These are phyloP conservation scores for Brachionus sp. DNA, from an alignment of 1,140 invertebrate species.

Conservation along the genomic window DNA sequence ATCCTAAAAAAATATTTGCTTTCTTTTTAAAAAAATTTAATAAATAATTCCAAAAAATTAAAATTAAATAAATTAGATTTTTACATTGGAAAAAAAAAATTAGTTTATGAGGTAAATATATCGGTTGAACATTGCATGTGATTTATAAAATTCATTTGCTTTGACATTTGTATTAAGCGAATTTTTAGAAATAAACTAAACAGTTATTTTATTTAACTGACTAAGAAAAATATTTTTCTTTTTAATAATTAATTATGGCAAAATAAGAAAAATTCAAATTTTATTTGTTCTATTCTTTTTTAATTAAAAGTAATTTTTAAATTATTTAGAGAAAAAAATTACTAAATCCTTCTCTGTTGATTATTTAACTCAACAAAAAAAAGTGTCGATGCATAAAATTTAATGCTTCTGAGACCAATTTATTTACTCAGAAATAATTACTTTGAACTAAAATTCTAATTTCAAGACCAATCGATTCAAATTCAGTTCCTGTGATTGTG, in stretches of 20 bases:
- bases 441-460: background rate
- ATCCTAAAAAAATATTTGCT: too few species aligned
- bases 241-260: background rate
- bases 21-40: too few species aligned
- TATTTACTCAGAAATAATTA: background rate
- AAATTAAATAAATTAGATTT: too few species aligned
- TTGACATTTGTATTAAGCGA: too few species aligned
- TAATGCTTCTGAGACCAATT: background rate
- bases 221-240: too few species aligned
- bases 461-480: background rate
- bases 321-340: background rate
- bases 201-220: too few species aligned
- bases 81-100: too few species aligned
- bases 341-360: background rate
- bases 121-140: too few species aligned
- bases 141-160: too few species aligned
- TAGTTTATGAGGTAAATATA: too few species aligned
- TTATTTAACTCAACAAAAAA: background rate
- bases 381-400: background rate
- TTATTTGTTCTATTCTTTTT: background rate
- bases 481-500: background rate
- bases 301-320: background rate
- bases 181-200: too few species aligned
- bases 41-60: too few species aligned
- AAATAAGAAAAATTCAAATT: background rate